A percentile compares a stretch with the other conserved stretches of the same genome.
Evolutionary conservation across 1,140 invertebrate species (phyloP).

Genomic region (Aphelenchoides fujianensis): DNA sequence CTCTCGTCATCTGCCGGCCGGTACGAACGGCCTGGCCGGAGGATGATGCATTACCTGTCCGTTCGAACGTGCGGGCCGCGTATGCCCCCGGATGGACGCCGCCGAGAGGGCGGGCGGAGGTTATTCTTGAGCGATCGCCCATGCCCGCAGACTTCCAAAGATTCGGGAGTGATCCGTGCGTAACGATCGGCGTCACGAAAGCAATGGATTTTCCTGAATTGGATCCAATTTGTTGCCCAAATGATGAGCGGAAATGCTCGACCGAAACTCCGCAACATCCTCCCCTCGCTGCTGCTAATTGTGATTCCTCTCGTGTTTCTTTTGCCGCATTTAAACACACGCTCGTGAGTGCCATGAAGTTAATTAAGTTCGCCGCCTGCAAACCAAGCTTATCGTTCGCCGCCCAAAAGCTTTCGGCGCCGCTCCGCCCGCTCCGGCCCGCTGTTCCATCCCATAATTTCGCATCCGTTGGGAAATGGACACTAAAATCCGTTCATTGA

Average conservation of each 20-base stretch:
- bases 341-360: too few relatives aligned
- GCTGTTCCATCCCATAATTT: slow-evolving; percentile 1
- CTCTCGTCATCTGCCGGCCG: slow-evolving; percentile 4
- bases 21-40: neutral
- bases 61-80: neutral
- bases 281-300: neutral
- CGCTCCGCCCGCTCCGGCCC: too few relatives aligned
- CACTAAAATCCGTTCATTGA: slow-evolving; percentile 3
- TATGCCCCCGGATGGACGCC: too few relatives aligned
- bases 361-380: neutral
- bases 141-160: too few relatives aligned
- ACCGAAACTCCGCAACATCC: neutral
- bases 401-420: neutral
- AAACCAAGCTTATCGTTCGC: neutral
- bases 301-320: neutral
- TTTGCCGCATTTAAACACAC: too few relatives aligned
- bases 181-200: too few relatives aligned
- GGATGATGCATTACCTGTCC: slow-evolving; percentile 2
- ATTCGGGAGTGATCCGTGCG: too few relatives aligned
- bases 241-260: too few relatives aligned
- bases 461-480: neutral
- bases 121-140: too few relatives aligned
- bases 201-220: too few relatives aligned
- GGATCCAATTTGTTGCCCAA: too few relatives aligned
- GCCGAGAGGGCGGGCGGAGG: too few relatives aligned